A percentile compares a stretch with the other conserved stretches of the same genome.
These are phyloP conservation scores for Harpagus bidentatus DNA, from an alignment of 2,113 vertebrate genomes.

Conservation along the genomic window DNA sequence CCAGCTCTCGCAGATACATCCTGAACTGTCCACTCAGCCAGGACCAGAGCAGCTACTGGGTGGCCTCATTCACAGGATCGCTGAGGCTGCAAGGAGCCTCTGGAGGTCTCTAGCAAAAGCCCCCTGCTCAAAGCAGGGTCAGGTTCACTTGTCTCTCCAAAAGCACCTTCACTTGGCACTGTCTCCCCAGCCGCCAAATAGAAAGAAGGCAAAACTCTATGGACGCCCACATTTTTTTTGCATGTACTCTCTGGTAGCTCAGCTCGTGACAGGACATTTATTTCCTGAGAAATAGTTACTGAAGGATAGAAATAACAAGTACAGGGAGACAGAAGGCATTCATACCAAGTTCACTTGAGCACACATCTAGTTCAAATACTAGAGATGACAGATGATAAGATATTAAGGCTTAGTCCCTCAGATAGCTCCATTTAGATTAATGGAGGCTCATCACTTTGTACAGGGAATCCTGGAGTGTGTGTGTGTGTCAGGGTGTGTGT, in stretches of 20 bases:
- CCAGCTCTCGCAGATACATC: neutral
- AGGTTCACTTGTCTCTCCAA: neutral
- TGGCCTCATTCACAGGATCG: neutral
- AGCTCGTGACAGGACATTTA: neutral
- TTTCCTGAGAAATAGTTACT: neutral
- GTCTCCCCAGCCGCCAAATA: neutral
- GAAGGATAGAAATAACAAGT: neutral
- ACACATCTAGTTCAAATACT: neutral
- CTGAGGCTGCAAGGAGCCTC: neutral
- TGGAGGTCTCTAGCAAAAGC: neutral
- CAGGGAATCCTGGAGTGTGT: neutral
- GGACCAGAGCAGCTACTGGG: neutral
- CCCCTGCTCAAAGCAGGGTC: neutral
- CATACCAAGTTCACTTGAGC: neutral
- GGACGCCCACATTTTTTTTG: neutral
- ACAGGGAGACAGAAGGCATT: neutral
- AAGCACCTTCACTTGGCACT: neutral
- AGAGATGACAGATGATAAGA: neutral
- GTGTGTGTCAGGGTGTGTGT: rapidly evolving
- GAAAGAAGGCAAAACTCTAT: neutral
- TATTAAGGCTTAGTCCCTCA: neutral
- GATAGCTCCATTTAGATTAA: neutral
- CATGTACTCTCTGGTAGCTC: neutral
- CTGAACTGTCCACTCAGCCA: neutral
- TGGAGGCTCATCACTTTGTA: neutral